phyloP scores from a whole-genome alignment of 2,113 vertebrate species.

The Lagopus leucura region DNA sequence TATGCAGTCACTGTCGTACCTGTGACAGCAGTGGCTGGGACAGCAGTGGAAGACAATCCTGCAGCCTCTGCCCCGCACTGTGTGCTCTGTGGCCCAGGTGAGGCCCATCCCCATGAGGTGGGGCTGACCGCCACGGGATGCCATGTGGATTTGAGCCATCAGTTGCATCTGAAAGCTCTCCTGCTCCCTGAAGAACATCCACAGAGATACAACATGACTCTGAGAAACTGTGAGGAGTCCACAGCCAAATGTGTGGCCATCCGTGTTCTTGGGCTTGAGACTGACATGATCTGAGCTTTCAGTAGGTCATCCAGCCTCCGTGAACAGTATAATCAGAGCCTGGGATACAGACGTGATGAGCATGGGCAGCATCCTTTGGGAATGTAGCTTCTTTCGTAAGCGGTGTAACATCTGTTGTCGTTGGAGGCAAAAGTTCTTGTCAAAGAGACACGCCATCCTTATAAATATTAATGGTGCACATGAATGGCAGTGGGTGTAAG shows the following conservation, averaged over 20 bases:
- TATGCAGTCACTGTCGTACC: neutral
- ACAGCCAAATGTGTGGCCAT: neutral
- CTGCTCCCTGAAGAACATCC: neutral
- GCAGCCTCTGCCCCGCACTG: neutral
- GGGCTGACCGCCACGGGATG: fast-evolving
- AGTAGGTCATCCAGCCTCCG: neutral
- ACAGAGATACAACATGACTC: neutral
- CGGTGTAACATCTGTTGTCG: constrained; percentile 47
- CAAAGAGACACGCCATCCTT: constrained; percentile 37
- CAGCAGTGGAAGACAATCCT: neutral
- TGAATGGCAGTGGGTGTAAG: constrained; percentile 14
- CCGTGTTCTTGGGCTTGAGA: neutral
- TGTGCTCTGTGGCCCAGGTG: neutral
- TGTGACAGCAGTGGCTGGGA: neutral
- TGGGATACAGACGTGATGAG: constrained; percentile 23
- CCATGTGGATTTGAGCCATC: neutral
- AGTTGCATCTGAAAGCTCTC: neutral
- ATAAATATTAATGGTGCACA: constrained; percentile 61
- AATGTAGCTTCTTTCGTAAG: constrained; percentile 58
- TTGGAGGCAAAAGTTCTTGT: constrained; percentile 45
- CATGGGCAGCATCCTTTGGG: constrained; percentile 33
- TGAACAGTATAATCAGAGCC: constrained; percentile 16
- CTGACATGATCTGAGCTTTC: neutral
- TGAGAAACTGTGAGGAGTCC: neutral
- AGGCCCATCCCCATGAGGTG: neutral